Evolutionary conservation across 2,888 invertebrate genomes (phyloP), one percentile per base, ranked within the genome.

Genomic region (Ennomos erosarius): DNA sequence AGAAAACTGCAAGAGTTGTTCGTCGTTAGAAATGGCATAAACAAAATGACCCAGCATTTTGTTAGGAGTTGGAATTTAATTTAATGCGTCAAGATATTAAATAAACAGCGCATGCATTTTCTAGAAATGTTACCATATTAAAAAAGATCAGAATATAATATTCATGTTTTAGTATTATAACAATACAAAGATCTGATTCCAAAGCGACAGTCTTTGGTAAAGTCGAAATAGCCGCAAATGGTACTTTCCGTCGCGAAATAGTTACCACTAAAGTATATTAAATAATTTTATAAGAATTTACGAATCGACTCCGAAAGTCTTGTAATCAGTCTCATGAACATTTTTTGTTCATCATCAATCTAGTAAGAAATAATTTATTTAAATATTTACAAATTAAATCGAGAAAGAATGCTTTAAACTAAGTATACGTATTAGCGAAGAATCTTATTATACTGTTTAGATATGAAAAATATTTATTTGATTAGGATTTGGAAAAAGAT

Each of bases 251-350:
- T 50, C 59, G 54, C 68, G 62, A 65, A 67, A 37, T 66, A 62
- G 56, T 68, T 67, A 65, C 66, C 51, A 64, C 58, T 67, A 51
- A 58, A 55, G 65, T 40, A 62, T 62, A 66, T 66, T 50, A 54
- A 45, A 48, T 58, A 61, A 54, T 67, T 66, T 65, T 71, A 62
- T 57, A 67, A 70, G 65, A 72, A 73, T 69, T 72, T 64, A 64
- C 63, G 69, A 66, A 26, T 71, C 63, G 74, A 77, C 74, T 70
- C 71, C 59, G 63, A 73, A 75, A 72, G 71, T 71, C 73, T 72
- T 72, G 63, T 59, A 75, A 77, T 87, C 87, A 87, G 87, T 87
- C 87, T 83, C 80, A 65, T 70, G 78, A 81, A 84, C 80, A 71
- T 67, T 63, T 63, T 70, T 64, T 70, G 75, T 77, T 78, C 78